Evolutionary conservation across 2,113 vertebrate species (phyloP), one percentile per base, ranked within the genome.

Genomic region (Anolis carolinensis): DNA sequence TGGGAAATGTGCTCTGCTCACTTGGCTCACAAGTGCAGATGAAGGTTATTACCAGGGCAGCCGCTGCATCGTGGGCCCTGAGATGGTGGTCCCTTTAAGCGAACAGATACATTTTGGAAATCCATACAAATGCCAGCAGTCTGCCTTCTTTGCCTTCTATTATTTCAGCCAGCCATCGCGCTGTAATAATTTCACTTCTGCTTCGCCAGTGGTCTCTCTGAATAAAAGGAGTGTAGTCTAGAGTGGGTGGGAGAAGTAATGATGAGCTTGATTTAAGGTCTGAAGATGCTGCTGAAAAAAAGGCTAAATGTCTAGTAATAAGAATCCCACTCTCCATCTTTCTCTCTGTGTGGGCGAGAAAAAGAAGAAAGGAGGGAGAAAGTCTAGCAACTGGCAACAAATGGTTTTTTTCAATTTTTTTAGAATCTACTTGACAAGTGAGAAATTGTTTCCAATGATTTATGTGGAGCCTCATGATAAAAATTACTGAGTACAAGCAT

Each of bases 101-200:
- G 95, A 96, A 96, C 95, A 95, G 95, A 95, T 96, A 96, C 95
- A 96, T 97, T 97, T 96, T 95, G 94, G 95, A 95, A 96, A 97
- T 96, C 95, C 95, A 95, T 96, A 96, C 95, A 97, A 96, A 94
- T 96, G 94, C 96, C 94, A 96, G 94, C 93, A 90, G 93, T 75
- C 94, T 94, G 95, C 95, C 95, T 96, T 96, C 93, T 95, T 96
- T 96, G 96, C 92, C 93, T 96, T 93, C 93, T 95, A 95, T 96
- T 94, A 96, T 96, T 97, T 96, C 95, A 96, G 96, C 94, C 39
- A 95, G 94, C 96, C 95, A 96, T 95, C 93, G 93, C 90, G 76
- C 93, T 93, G 94, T 95, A 96, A 96, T 96, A 95, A 97, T 97
- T 96, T 93, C 93, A 59, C 91, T 91, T 89, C 84, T 55, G 71